phyloP scores from a whole-genome alignment of 2,113 vertebrate genomes.

The Arvicanthis niloticus region DNA sequence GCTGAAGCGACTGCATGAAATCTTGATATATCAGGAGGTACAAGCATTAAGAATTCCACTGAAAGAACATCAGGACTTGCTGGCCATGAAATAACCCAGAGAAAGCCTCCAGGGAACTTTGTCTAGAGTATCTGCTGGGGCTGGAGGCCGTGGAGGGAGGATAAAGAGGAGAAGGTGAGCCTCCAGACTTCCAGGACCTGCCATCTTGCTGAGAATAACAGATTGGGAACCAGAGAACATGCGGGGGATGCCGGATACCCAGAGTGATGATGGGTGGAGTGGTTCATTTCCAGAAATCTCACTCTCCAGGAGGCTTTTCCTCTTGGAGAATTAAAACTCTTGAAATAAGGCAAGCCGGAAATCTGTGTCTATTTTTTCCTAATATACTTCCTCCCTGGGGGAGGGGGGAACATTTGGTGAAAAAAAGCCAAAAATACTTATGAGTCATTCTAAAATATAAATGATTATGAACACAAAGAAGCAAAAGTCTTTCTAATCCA shows the following conservation, averaged over 20 bases:
- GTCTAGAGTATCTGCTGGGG: not conserved
- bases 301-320: not conserved
- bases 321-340: not conserved
- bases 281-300: not conserved
- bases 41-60: not conserved
- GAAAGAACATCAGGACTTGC: not conserved
- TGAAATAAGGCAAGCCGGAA: slow-evolving; percentile 22
- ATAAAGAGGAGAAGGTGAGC: not conserved
- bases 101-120: not conserved
- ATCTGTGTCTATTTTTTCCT: slow-evolving; percentile 10
- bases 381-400: not conserved
- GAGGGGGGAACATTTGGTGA: not conserved
- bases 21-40: slow-evolving; percentile 11
- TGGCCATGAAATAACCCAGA: not conserved
- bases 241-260: not conserved
- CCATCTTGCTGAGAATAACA: not conserved
- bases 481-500: not conserved
- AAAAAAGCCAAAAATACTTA: slow-evolving; percentile 29
- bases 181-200: not conserved
- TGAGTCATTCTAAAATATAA: slow-evolving; percentile 43
- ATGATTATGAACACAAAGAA: slow-evolving; percentile 1
- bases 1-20: not conserved
- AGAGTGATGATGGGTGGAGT: not conserved
- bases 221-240: not conserved
- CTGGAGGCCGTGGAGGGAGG: not conserved